A percentile compares a stretch with the other conserved stretches of the same genome.
Evolutionary conservation across 2,113 vertebrate genomes (phyloP).

Genomic region (Pseudorhombus dupliciocellatus): DNA sequence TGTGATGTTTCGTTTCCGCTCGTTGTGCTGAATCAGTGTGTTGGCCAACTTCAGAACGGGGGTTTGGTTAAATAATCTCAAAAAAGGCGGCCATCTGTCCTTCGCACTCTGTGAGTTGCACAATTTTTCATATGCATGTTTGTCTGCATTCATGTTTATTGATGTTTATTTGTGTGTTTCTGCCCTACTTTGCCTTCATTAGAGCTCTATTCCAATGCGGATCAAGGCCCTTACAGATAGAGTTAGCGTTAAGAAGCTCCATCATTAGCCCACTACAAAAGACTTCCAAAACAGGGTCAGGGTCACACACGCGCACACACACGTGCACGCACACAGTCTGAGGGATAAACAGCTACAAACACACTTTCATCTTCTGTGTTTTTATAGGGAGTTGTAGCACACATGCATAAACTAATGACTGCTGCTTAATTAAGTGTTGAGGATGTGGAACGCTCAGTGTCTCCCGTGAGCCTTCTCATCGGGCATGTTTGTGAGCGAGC

Average conservation of each 20-base stretch:
- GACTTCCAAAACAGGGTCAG: conserved; percentile 71
- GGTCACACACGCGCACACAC: conserved; percentile 33
- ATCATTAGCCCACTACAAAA: conserved; percentile 82
- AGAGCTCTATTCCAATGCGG: conserved; percentile 66
- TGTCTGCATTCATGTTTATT: conserved; percentile 37
- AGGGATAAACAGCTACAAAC: conserved; percentile 53
- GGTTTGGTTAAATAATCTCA: not conserved
- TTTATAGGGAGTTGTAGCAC: conserved; percentile 4
- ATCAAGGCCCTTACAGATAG: conserved; percentile 79
- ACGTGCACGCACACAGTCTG: conserved; percentile 12
- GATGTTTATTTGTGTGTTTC: conserved; percentile 48
- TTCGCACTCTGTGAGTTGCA: not conserved
- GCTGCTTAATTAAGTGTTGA: conserved; percentile 52
- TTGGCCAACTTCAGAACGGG: not conserved
- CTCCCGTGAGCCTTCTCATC: conserved; percentile 36
- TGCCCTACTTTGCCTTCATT: conserved; percentile 74
- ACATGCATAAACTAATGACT: conserved; percentile 60
- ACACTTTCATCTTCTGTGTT: conserved; percentile 28
- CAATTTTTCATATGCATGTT: conserved; percentile 9
- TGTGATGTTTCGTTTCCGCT: not conserved
- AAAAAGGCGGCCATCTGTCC: not conserved
- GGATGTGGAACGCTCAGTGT: conserved; percentile 20
- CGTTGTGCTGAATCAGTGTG: not conserved
- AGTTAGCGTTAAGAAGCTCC: conserved; percentile 67
- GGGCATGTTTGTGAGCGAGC: conserved; percentile 5